Evolutionary conservation across 2,113 vertebrate genomes (phyloP).

Genomic region (Esox niger): DNA sequence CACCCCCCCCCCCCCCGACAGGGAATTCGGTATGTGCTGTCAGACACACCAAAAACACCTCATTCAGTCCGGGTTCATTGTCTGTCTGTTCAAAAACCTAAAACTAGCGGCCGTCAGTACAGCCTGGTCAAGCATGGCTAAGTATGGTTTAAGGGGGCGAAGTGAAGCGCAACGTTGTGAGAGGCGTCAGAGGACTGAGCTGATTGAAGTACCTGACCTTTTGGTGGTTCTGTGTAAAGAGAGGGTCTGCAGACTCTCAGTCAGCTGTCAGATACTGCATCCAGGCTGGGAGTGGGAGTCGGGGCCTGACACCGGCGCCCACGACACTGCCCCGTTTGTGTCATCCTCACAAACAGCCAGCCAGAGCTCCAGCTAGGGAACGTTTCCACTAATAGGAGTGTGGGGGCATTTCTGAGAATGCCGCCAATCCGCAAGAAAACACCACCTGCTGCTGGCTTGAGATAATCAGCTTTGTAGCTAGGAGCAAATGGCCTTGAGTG

Average conservation of each 20-base stretch:
- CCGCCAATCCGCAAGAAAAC: slow-evolving; percentile 56
- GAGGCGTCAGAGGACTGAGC: slow-evolving; percentile 46
- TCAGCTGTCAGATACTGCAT: slow-evolving; percentile 75
- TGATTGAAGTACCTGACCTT: slow-evolving; percentile 68
- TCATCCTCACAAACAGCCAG: slow-evolving; percentile 58
- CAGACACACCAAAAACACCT: slow-evolving; percentile 3
- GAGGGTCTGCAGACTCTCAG: slow-evolving; percentile 69
- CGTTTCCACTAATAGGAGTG: slow-evolving; percentile 68
- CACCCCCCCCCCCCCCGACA: too few species aligned
- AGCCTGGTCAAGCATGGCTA: slow-evolving; percentile 51
- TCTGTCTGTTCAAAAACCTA: slow-evolving; percentile 13
- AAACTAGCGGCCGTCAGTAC: slow-evolving; percentile 38
- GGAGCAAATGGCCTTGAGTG: slow-evolving; percentile 66
- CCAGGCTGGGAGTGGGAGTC: slow-evolving; percentile 71
- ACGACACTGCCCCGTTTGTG: slow-evolving; percentile 64
- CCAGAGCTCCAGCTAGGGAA: slow-evolving; percentile 60
- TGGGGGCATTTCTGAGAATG: slow-evolving; percentile 67
- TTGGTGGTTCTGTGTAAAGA: slow-evolving; percentile 63
- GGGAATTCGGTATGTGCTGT: neutral
- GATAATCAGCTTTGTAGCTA: slow-evolving; percentile 66
- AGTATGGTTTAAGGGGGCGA: slow-evolving; percentile 47
- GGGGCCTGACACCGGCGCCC: slow-evolving; percentile 63
- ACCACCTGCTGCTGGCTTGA: slow-evolving; percentile 60
- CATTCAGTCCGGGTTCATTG: neutral
- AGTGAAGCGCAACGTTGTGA: slow-evolving; percentile 19